Conservation (phyloP, 2,888 invertebrate genomes). For the Caenorhabditis macrosperma region DNA sequence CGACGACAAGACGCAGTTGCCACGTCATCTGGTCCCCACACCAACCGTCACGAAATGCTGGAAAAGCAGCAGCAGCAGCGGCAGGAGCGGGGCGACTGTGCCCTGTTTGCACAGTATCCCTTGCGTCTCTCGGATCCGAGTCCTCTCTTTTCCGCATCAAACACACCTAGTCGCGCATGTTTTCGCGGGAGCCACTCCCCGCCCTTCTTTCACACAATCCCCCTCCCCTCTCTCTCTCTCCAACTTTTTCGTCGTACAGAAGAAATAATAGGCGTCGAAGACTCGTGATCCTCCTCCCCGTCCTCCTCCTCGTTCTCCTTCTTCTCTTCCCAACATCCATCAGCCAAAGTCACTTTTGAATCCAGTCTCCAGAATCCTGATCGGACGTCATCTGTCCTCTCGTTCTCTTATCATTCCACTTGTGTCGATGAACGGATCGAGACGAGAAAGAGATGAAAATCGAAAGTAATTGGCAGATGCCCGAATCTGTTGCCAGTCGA, state of each 20-base stretch:
- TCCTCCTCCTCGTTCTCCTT: neutral
- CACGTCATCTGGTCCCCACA: conserved; percentile 3
- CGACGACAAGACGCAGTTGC: neutral
- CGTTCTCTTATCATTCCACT: neutral
- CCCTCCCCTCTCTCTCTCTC: neutral
- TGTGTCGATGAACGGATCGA: conserved; percentile 11
- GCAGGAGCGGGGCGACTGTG: conserved; percentile 18
- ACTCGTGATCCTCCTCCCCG: neutral
- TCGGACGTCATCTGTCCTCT: conserved; percentile 10
- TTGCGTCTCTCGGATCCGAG: conserved; percentile 23
- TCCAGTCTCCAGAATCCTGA: conserved; percentile 16
- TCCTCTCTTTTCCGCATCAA: conserved; percentile 21
- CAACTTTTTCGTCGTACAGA: neutral
- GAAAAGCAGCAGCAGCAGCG: conserved; percentile 9
- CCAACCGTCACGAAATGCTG: conserved; percentile 22
- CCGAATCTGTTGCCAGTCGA: neutral
- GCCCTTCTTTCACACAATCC: conserved; percentile 16
- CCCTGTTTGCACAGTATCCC: conserved; percentile 52
- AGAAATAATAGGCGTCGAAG: neutral
- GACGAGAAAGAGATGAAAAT: too few species aligned
- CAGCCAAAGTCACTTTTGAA: conserved; percentile 1
- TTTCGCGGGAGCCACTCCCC: conserved; percentile 52
- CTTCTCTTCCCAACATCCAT: too few species aligned
- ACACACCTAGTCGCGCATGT: conserved; percentile 54
- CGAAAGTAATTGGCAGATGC: conserved; percentile 19